Base-by-base conservation (phyloP, 2,888 invertebrate genomes). In the Atethmia centrago region DNA sequence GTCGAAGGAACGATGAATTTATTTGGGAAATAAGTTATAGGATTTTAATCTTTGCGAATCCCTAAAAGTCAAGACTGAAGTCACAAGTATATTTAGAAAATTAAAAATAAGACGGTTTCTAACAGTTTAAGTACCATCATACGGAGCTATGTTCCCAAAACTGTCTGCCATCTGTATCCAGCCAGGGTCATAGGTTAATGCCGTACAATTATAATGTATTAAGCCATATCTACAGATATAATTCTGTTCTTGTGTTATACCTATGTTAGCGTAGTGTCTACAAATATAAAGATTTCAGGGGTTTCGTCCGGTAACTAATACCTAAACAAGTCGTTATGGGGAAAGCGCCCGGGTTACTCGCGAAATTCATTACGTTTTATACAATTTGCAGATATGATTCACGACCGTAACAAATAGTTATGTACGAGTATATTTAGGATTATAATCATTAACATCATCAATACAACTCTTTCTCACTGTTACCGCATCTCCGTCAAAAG, bases 151-250 rank as follows among this genome's bases (percentile, higher is more conserved):
- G 45, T 74, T 53, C 45, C 9, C 47, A 56, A 74, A 75, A 74
- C 56, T 70, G 42, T 74, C 12, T 40, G 67, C 67, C 76, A 76
- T 75, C 47, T 68, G 51, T 55, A 47, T 45, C 45, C 55, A 59
- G 40, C 3, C 49, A 42, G 28, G 28, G 75, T 55, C 75, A 61
- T 10, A 12, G 67, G 55, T 59, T 76, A 67, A 77, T 62, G 62
- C 62, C 9, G 28, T 19, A 63, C 76, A 77, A 63, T 49, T 49
- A 62, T 49, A 74, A 49, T 42, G 28, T 67, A 40, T 40, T 28
- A 61, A 40, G 65, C 25, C 36, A 19, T 53, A 19, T 14, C 28
- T n/a, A 31, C 25, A n/a, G 16, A 61, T 19, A 19, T 25, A 36
- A 25, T 40, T 19, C 19, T 42, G 19, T 42, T 62, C 25, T 19